phyloP scores from a whole-genome alignment of 2,888 invertebrate species.

The Dryomyza anilis region DNA sequence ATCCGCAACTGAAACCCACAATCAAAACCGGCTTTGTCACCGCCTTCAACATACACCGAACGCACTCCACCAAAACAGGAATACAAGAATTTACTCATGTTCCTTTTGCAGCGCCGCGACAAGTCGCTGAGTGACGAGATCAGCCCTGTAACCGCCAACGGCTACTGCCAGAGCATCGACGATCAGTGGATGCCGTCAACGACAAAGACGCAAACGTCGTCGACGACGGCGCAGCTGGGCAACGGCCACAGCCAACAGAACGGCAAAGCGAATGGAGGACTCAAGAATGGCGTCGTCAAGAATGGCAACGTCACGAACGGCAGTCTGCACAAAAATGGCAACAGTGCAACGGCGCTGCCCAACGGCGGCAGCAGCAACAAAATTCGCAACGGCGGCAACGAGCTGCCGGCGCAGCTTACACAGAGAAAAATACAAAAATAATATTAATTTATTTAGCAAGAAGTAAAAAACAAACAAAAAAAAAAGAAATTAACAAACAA shows the following conservation, averaged over 20 bases:
- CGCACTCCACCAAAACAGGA: constrained; percentile 33
- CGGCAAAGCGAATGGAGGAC: constrained; percentile 42
- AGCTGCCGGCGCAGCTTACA: constrained; percentile 52
- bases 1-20: constrained; percentile 1
- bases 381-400: constrained; percentile 38
- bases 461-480: neutral
- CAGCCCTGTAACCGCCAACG: constrained; percentile 44
- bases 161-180: constrained; percentile 30
- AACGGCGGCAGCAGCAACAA: constrained; percentile 44
- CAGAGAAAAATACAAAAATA: constrained; percentile 61
- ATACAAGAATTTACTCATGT: constrained; percentile 49
- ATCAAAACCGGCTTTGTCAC: neutral
- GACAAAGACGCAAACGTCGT: too few species aligned
- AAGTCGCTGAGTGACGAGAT: constrained; percentile 43
- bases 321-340: constrained; percentile 46
- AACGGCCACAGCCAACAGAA: constrained; percentile 44
- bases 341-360: constrained; percentile 47
- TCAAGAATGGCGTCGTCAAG: constrained; percentile 44
- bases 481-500: constrained; percentile 1
- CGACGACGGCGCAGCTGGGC: constrained; percentile 31
- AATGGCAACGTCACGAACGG: constrained; percentile 42
- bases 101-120: constrained; percentile 47
- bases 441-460: constrained; percentile 44
- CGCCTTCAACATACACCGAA: neutral
- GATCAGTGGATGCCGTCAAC: constrained; percentile 12